Conservation (phyloP, 2,113 vertebrate genomes). For the Rhinopomastus cyanomelas region DNA sequence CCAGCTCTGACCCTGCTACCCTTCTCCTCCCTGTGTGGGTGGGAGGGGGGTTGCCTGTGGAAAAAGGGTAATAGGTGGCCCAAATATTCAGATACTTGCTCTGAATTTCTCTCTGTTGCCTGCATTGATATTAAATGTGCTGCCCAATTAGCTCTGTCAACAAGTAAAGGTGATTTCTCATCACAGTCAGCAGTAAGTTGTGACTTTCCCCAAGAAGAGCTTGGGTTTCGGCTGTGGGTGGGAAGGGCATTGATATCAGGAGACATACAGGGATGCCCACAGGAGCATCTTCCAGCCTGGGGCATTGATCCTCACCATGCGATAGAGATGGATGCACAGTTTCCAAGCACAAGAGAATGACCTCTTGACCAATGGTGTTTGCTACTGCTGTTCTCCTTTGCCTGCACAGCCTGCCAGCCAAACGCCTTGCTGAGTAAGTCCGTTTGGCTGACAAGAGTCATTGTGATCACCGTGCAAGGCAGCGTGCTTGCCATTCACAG, state of each 20-base stretch:
- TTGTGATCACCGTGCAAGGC: slow-evolving; percentile 19
- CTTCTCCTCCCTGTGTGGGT: neutral
- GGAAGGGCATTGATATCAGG: neutral
- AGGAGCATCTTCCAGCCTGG: neutral
- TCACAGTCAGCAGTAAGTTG: neutral
- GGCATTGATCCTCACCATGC: neutral
- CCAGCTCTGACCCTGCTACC: neutral
- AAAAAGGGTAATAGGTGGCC: neutral
- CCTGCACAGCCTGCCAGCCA: neutral
- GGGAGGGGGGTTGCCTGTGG: neutral
- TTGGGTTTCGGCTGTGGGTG: neutral
- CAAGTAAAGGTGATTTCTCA: neutral
- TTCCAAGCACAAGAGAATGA: neutral
- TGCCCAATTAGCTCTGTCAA: neutral
- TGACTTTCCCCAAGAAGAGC: neutral
- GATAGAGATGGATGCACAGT: neutral
- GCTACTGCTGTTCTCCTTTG: neutral
- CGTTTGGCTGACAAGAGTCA: slow-evolving; percentile 23
- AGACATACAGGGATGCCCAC: neutral
- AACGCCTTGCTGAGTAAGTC: neutral
- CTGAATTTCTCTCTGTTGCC: neutral
- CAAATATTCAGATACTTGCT: neutral
- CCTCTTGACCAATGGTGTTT: neutral
- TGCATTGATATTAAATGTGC: neutral
- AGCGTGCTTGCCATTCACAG: neutral